Evolutionary conservation across 2,797 vertebrate genomes (phyloP).

Genomic region (Luscinia luscinia): DNA sequence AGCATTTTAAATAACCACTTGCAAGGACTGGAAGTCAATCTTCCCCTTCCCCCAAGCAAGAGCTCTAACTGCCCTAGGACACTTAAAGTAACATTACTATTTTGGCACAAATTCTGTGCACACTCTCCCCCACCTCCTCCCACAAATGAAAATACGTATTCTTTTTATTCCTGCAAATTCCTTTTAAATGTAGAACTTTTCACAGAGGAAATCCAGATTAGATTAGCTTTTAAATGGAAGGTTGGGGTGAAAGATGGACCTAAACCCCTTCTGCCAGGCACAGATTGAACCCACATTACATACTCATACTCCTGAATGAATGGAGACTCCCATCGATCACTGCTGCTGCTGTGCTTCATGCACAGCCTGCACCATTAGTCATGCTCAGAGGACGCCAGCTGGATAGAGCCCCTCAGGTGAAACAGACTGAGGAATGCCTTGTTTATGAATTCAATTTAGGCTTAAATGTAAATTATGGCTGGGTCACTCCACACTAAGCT

Average conservation of each 20-base stretch:
- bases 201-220: neutral
- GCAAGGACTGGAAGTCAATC: neutral
- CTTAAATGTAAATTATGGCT: neutral
- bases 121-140: neutral
- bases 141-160: neutral
- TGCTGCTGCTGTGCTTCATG: neutral
- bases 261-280: neutral
- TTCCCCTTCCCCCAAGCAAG: neutral
- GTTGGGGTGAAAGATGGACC: neutral
- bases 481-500: neutral
- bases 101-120: neutral
- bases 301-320: neutral
- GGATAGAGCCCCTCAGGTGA: conserved; percentile 47
- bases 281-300: neutral
- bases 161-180: neutral
- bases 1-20: conserved; percentile 4
- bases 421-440: conserved; percentile 52
- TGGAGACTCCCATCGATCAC: neutral
- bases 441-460: conserved; percentile 9
- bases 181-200: neutral
- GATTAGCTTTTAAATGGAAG: neutral
- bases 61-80: neutral
- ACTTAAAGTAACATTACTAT: neutral
- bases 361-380: conserved; percentile 20
- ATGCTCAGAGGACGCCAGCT: conserved; percentile 18